These are phyloP conservation scores for Cydia fagiglandana DNA, from an alignment of 1,140 invertebrate genomes.

Conservation along the genomic window DNA sequence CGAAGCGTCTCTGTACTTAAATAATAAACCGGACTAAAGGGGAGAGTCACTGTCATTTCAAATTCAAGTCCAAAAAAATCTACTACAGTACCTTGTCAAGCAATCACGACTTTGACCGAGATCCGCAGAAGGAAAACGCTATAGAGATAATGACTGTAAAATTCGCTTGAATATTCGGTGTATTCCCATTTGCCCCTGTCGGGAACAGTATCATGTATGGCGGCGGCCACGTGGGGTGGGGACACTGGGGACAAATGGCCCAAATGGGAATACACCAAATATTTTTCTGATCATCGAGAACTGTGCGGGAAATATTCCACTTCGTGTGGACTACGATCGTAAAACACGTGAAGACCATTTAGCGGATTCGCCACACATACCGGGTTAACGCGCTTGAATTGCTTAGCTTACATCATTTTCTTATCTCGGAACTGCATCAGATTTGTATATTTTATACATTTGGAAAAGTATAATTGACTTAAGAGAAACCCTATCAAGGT, in stretches of 20 bases:
- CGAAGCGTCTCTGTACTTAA: not conserved
- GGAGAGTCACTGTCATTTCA: not conserved
- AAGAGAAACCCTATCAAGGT: not conserved
- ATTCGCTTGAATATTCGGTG: not conserved
- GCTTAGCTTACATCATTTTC: constrained; percentile 5
- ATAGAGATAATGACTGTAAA: no score
- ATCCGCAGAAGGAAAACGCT: no score
- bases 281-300: not conserved
- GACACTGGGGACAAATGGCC: no score
- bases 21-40: not conserved
- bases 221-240: no score
- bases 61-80: no score
- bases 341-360: not conserved
- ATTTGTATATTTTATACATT: not conserved
- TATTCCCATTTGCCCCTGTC: no score
- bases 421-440: not conserved
- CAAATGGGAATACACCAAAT: not conserved
- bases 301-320: not conserved
- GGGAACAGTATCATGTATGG: no score
- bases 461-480: not conserved
- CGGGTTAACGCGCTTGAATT: not conserved
- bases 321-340: no score
- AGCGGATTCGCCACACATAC: not conserved
- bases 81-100: no score
- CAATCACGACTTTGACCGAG: no score